Evolutionary conservation across 2,113 vertebrate genomes (phyloP), one percentile per base, ranked within the genome.

Genomic region (Corvus moneduloides): DNA sequence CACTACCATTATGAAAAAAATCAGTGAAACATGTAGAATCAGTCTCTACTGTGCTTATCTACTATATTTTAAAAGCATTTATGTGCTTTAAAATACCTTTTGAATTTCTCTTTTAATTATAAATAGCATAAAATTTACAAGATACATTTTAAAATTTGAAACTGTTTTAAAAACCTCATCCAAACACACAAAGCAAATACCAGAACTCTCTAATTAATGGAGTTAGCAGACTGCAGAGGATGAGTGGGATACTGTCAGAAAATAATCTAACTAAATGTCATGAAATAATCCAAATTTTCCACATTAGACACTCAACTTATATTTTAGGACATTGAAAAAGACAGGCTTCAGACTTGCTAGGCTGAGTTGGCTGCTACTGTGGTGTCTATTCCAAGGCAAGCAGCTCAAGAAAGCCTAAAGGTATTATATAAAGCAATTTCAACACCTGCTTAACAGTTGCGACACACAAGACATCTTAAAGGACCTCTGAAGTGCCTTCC

Each of bases 251-350:
- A 59, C 10, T 23, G 92, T 92, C 64, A 84, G 52, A 92, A 97
- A 97, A 89, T 64, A 93, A 80, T 92, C 89, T 64, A 96, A 81
- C 30, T 91, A 95, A 96, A 89, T 94, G 71, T 78, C n/a, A 61
- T 22, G 62, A 85, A 95, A 39, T 46, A 93, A 26, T 69, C 16
- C 7, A 71, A 89, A 74, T 59, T 55, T 18, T 67, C 32, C 64
- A 39, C 32, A 63, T 19, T 35, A 28, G 33, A 62, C 11, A 62
- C 17, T 43, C 15, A 54, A 15, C 2, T 69, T 62, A 27, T 9
- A 55, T 44, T 83, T 95, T 77, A 62, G n/a, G 20, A 27, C 5
- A 21, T 37, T 37, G 20, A 37, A 49, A 83, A 89, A 69, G 24
- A 22, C 6, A 35, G 15, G 9, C 6, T 88, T 90, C 21, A 68